phyloP scores from a whole-genome alignment of 1,140 invertebrate genomes.

The Danaus melanippus region DNA sequence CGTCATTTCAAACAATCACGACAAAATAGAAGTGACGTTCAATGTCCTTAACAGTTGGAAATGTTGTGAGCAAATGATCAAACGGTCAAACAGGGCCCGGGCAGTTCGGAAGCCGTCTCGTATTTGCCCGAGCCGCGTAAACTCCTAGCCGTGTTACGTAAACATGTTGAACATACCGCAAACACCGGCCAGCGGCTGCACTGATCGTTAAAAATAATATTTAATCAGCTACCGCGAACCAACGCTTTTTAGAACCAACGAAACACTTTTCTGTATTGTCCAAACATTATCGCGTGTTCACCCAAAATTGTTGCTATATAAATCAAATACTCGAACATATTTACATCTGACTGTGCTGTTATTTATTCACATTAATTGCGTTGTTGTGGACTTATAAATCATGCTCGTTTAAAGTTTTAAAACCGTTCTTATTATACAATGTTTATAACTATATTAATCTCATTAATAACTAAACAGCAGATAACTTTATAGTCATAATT shows the following conservation, averaged over 20 bases:
- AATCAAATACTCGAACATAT: neutral
- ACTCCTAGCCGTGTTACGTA: conserved; percentile 59
- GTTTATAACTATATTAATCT: too few relatives aligned
- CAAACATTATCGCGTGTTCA: conserved; percentile 1
- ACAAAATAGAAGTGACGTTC: conserved; percentile 1
- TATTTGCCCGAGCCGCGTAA: conserved; percentile 36
- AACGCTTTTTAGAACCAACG: conserved; percentile 23
- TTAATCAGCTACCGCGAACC: conserved; percentile 51
- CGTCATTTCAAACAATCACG: conserved; percentile 1
- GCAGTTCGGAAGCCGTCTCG: conserved; percentile 42
- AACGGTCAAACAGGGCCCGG: conserved; percentile 16
- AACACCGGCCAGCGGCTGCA: conserved; percentile 47
- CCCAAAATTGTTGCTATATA: conserved; percentile 4
- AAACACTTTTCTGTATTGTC: conserved; percentile 1
- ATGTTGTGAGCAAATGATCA: conserved; percentile 34
- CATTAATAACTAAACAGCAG: too few relatives aligned
- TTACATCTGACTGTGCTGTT: neutral
- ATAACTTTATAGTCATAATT: too few relatives aligned
- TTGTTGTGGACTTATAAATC: neutral
- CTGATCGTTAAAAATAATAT: conserved; percentile 70
- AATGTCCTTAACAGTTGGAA: conserved; percentile 29
- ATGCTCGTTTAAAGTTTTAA: neutral
- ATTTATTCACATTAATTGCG: neutral
- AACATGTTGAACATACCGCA: conserved; percentile 60
- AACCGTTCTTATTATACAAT: too few relatives aligned